phyloP scores from a whole-genome alignment of 2,888 invertebrate genomes.

The Pollenia griseotomentosa region DNA sequence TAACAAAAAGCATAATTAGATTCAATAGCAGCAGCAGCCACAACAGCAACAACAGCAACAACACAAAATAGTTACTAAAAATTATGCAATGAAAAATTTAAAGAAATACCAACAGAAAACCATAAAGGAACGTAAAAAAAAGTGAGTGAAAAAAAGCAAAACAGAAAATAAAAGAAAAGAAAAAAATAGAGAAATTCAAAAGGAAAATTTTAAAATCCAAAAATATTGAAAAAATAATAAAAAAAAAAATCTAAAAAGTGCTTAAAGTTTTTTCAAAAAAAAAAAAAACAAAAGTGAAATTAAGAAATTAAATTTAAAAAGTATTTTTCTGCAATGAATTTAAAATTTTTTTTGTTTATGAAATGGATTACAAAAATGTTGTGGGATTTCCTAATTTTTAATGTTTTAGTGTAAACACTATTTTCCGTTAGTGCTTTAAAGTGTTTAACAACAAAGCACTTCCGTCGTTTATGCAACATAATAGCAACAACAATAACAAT shows the following conservation, averaged over 20 bases:
- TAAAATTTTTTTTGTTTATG: no score
- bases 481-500: not conserved
- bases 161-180: not conserved
- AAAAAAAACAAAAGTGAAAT: no score
- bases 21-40: not conserved
- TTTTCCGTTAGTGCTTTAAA: not conserved
- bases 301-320: no score
- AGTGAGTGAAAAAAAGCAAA: not conserved
- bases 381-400: no score
- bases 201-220: not conserved
- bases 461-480: constrained; percentile 36
- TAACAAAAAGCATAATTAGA: constrained; percentile 62
- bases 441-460: constrained; percentile 34
- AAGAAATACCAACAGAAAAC: constrained; percentile 32
- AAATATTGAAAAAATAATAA: not conserved
- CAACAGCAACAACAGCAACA: not conserved
- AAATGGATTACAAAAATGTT: no score
- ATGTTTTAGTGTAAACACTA: no score
- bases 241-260: not conserved
- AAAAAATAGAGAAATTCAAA: not conserved
- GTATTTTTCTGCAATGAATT: no score
- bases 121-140: constrained; percentile 13
- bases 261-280: not conserved
- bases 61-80: not conserved
- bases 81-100: constrained; percentile 17